Conservation (phyloP, 2,888 invertebrate species). For the Blera fallax region DNA sequence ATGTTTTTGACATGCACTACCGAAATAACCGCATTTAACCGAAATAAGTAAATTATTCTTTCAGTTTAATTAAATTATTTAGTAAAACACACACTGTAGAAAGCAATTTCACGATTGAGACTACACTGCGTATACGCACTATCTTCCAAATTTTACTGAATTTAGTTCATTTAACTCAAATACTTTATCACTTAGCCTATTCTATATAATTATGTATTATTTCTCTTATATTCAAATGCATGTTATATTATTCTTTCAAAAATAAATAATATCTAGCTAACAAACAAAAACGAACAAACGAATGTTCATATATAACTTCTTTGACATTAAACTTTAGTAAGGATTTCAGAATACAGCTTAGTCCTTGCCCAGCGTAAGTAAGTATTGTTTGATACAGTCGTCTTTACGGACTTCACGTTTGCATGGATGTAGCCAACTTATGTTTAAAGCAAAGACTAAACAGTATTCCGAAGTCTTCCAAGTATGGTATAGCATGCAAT, state of each 20-base stretch:
- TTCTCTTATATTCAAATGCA: no score
- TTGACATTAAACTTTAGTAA: conserved; percentile 6
- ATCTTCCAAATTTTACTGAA: conserved; percentile 33
- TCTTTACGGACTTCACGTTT: conserved; percentile 28
- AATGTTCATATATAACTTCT: background rate
- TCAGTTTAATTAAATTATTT: no score
- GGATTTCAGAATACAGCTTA: conserved; percentile 80
- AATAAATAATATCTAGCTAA: conserved; percentile 2
- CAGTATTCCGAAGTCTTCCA: conserved; percentile 80
- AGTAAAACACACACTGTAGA: no score
- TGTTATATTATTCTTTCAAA: conserved; percentile 59
- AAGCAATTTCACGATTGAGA: background rate
- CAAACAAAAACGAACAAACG: background rate
- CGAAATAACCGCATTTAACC: no score
- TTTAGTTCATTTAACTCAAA: background rate
- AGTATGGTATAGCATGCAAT: conserved; percentile 70
- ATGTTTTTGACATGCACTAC: no score
- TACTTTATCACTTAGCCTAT: conserved; percentile 5
- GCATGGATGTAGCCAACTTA: conserved; percentile 74
- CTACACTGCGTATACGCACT: background rate
- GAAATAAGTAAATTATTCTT: no score
- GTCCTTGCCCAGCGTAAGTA: conserved; percentile 80
- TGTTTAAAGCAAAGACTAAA: conserved; percentile 81
- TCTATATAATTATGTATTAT: background rate
- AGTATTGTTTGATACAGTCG: conserved; percentile 73